Conservation (phyloP, 1,140 invertebrate genomes). For the Halesus radiatus region DNA sequence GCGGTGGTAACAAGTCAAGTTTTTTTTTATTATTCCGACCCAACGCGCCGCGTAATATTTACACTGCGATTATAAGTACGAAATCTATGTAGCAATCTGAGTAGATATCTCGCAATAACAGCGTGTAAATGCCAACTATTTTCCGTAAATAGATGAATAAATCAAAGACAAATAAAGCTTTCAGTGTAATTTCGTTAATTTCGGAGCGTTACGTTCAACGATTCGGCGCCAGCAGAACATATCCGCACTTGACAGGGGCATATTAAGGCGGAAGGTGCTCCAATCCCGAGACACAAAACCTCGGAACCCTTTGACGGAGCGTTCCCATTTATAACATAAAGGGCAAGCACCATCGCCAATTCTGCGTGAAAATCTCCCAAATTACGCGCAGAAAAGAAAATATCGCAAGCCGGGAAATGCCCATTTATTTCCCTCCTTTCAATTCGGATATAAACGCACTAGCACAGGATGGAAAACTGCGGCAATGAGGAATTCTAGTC, state of each 20-base stretch:
- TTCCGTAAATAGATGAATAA: no score
- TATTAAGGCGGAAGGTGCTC: constrained; percentile 21
- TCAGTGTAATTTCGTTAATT: not conserved
- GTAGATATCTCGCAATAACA: no score
- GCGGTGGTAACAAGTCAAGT: no score
- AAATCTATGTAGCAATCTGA: no score
- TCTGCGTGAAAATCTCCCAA: constrained; percentile 19
- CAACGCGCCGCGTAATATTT: no score
- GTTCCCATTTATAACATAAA: constrained; percentile 45
- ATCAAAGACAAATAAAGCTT: constrained; percentile 4
- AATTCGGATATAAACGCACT: constrained; percentile 21
- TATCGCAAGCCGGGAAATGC: constrained; percentile 26
- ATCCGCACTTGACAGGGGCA: not conserved
- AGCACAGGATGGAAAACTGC: no score
- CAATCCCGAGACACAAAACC: constrained; percentile 39
- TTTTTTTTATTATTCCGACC: no score
- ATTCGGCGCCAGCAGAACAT: not conserved
- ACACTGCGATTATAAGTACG: no score
- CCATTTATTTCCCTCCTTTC: constrained; percentile 36
- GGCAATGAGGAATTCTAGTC: no score
- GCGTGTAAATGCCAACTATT: no score
- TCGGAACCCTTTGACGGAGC: constrained; percentile 39
- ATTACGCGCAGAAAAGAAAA: constrained; percentile 41
- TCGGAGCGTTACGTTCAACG: not conserved
- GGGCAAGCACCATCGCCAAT: constrained; percentile 27